Evolutionary conservation across 2,113 vertebrate genomes (phyloP), one percentile per base, ranked within the genome.

Genomic region (Psephotus haematonotus): DNA sequence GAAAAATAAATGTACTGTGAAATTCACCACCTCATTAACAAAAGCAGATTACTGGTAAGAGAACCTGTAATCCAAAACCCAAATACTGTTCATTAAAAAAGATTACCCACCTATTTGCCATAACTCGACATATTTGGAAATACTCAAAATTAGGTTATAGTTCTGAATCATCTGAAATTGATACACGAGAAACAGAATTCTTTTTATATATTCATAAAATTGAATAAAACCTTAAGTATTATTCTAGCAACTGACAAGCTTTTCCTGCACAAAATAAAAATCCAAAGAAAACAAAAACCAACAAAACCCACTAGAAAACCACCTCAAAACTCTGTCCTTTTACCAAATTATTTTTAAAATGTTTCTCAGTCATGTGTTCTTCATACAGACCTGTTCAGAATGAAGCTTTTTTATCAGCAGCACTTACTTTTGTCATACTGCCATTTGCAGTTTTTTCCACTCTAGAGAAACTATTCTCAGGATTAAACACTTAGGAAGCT

Each of bases 231-330:
- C 59, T 17, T 50, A n/a, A 82, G 65, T 49, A 47, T 8, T 9
- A 1, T n/a, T 74, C 16, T 52, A 37, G 17, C 1, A 37, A 53
- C 15, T 94, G 53, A 19, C 13, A 91, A 37, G 4, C 2, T 53
- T 75, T 76, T 82, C 17, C 14, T 23, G 29, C 6, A 57, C 2
- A 49, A 13, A 9, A 19, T 18, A 31, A 17, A 43, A 16, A 3
- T 2, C 1, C 4, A 4, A n/a, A n/a, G 19, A 33, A 14, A n/a
- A 57, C 9, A 57, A n/a, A 57, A n/a, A 1, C 0, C 31, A 59
- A 59, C 57, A 35, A 59, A 59, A 35, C 33, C 33, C 13, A 24
- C 13, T 6, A 59, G 57, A 59, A 59, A 35, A 35, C 22, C 57
- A 59, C 33, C 57, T 59, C 33, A 24, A 24, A 35, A 35, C 2